Base-by-base conservation (phyloP, 2,113 vertebrate species). In the Corythornis vintsioides region DNA sequence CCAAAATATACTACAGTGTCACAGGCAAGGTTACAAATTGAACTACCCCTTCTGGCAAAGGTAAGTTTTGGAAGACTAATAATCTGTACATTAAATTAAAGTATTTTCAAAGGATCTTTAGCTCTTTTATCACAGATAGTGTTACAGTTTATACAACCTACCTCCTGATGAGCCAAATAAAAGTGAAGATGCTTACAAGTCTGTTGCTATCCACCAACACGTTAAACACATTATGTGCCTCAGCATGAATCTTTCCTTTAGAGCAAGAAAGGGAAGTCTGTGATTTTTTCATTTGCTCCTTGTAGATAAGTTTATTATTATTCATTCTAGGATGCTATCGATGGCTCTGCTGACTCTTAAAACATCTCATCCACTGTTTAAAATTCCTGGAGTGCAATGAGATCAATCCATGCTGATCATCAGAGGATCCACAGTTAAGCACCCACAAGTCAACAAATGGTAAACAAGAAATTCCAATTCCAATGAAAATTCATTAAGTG, bases 391-490 rank as follows among this genome's bases (percentile, higher is more conserved):
- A 91, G 80, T 86, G 40, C 31, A 81, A 75, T 72, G 38, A 55
- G 94, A 86, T 78, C 86, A 97, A 65, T 40, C 88, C 67, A 14
- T 72, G 76, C 71, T 97, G 86, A 95, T 93, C 96, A 97, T 96
- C 93, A 96, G 83, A 96, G 53, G 90, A 97, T 91, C 48, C 92
- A 96, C 95, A 97, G 81, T 96, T 97, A 97, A 95, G 57, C 82
- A 96, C 31, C 91, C 91, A 94, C 71, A 95, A 95, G 80, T 65
- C 74, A 95, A 96, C 26, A 43, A 90, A 76, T 76, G 38, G 80
- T 79, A 96, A 97, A 97, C 4, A 76, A 89, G 83, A 94, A 96
- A 96, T 96, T 96, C 86, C 92, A 95, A 96, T 97, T 95, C 89
- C 75, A 93, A 24, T 65, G 31, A 86, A 94, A 90, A 75, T 35